Percentiles rank a stretch among this genome's conserved stretches.
These are phyloP conservation scores for human DNA, from an alignment of 2,113 vertebrate species.

Conservation along the genomic window GRCh38 chr5:145149001-145149500, in stretches of 20 bases:
- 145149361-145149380: neutral
- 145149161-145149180: neutral
- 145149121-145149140: neutral
- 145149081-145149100: neutral
- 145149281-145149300: neutral
- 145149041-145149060: neutral
- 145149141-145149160: neutral
- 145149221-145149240: neutral
- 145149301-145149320: neutral
- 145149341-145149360: neutral
- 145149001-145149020: neutral
- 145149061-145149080: neutral
- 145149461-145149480: constrained; percentile 48
- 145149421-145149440: neutral
- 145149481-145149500: constrained; percentile 57
- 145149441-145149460: neutral
- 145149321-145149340: neutral
- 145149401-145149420: constrained; percentile 14
- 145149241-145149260: neutral
- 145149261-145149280: neutral
- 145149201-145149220: neutral
- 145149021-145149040: neutral
- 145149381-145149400: constrained; percentile 44
- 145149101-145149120: neutral
- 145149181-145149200: neutral